Percentiles rank a stretch among this genome's conserved stretches.
phyloP scores from a whole-genome alignment of 2,113 vertebrate genomes.

The Malurus alboscapulatus region DNA sequence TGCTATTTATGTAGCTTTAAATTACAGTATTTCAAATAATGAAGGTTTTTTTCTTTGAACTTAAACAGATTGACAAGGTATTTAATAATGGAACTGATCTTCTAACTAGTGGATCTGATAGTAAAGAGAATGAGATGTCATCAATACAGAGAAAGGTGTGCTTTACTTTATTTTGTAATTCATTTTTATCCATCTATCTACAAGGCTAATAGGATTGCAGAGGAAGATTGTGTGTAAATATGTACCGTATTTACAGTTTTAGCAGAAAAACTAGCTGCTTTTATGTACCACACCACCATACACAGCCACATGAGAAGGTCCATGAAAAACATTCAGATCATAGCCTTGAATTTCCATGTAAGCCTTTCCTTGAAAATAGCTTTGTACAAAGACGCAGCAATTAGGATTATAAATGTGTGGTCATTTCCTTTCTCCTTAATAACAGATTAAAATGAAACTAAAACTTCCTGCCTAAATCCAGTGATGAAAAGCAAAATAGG shows the following conservation, averaged over 20 bases:
- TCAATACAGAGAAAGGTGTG: constrained; percentile 83
- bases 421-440: not conserved
- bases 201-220: not conserved
- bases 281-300: not conserved
- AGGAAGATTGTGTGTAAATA: not conserved
- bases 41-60: not conserved
- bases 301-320: not conserved
- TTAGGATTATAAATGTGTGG: not conserved
- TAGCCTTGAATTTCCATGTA: not conserved
- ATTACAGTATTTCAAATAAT: not conserved
- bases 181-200: not conserved
- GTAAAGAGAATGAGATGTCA: constrained; percentile 83
- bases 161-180: not conserved
- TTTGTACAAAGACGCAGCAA: not conserved
- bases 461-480: too few relatives aligned
- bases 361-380: not conserved
- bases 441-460: not conserved
- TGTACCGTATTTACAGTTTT: not conserved
- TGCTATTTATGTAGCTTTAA: not conserved
- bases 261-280: not conserved
- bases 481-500: not conserved
- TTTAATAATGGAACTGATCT: constrained; percentile 81
- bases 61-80: constrained; percentile 86
- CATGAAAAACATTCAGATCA: not conserved
- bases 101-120: constrained; percentile 77